Base-by-base conservation (phyloP, 2,888 invertebrate genomes). In the Apodemia hepburni region DNA sequence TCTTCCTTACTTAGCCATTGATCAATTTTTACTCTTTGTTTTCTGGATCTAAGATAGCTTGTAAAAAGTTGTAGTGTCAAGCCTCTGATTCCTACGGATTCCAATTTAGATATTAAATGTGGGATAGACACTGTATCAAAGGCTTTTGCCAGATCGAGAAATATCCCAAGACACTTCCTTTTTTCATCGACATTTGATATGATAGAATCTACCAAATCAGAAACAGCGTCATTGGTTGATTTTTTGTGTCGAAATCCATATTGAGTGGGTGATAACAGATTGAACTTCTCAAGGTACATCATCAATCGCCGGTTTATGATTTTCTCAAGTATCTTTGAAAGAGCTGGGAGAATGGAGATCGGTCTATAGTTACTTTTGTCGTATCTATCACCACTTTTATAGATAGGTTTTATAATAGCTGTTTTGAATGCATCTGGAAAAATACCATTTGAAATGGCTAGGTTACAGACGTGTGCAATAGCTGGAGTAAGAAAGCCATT, bases 271-370 rank as follows among this genome's bases (percentile, higher is more conserved):
- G 27, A n/a, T 11, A 58, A 15, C 2, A 33, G 15, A 3, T 58
- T 58, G 5, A 22, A 27, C 15, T 17, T 29, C 15, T 58, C 58
- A 22, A 58, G 33, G 4, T n/a, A 12, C 4, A 3, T 12, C 4
- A 29, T n/a, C n/a, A 58, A 12, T 8, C 33, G 27, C n/a, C 9
- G 15, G n/a, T 58, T 58, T 3, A 29, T n/a, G 2, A 58, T 17
- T 11, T 33, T 15, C 7, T 58, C 58, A 0, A 58, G n/a, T 12
- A 58, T 33, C n/a, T 58, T 58, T 58, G 58, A 58, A 12, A 58
- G 33, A 15, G 58, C 29, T 2, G 29, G 35, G 17, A 58, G 58
- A 7, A 58, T 29, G 11, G 58, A 58, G 3, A 33, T 58, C 3
- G 35, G 58, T n/a, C 35, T 35, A 17, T 29, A 58, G 17, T 58